A percentile compares a stretch with the other conserved stretches of the same genome.
Evolutionary conservation across 2,113 vertebrate species (phyloP).

Genomic region (Eublepharis macularius): DNA sequence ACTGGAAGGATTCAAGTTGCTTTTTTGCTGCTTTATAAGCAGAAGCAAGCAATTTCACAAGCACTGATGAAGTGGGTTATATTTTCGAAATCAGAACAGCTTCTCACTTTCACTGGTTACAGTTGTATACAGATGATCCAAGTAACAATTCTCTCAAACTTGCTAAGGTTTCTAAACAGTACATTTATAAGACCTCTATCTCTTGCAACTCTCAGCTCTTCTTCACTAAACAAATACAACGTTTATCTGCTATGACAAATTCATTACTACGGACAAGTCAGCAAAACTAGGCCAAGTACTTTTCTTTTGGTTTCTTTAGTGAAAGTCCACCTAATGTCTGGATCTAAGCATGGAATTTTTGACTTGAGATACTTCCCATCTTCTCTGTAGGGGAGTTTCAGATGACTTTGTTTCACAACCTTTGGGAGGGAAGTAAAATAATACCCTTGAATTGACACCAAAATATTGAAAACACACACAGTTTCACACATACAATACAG

Average conservation of each 20-base stretch:
- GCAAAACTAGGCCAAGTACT: background rate
- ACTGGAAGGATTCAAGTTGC: background rate
- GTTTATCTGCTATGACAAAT: background rate
- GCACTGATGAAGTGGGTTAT: background rate
- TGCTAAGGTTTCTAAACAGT: background rate
- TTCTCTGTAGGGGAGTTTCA: background rate
- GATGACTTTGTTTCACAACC: background rate
- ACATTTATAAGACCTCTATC: background rate
- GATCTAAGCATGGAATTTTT: background rate
- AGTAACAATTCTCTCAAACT: background rate
- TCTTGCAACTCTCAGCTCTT: too few relatives aligned
- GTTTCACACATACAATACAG: background rate
- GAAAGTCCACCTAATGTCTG: background rate
- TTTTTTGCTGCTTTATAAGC: background rate
- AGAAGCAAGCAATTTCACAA: background rate
- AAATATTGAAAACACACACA: background rate
- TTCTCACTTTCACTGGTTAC: background rate
- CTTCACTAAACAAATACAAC: background rate
- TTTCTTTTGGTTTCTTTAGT: background rate
- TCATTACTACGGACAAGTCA: background rate
- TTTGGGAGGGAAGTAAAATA: background rate
- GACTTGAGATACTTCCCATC: background rate
- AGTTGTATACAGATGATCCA: background rate
- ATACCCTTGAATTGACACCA: background rate
- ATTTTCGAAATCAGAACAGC: background rate